Evolutionary conservation across 2,797 vertebrate species (phyloP).

Genomic region (Silurus lanzhouensis): DNA sequence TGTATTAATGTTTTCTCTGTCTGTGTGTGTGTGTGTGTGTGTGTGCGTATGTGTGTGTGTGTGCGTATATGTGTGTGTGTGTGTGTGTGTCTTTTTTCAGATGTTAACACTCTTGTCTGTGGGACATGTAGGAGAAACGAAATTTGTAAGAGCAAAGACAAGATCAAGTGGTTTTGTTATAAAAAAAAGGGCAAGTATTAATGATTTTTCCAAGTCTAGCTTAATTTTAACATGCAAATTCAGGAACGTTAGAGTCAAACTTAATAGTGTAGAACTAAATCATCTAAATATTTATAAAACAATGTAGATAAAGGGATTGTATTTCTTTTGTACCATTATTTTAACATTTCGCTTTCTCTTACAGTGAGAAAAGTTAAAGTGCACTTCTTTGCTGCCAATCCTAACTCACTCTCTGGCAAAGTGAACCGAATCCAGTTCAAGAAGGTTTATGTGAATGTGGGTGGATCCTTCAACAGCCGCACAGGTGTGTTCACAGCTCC

Average conservation of each 20-base stretch:
- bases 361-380: conserved; percentile 34
- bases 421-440: conserved; percentile 61
- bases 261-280: neutral
- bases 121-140: conserved; percentile 58
- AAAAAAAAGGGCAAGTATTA: conserved; percentile 50
- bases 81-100: conserved; percentile 40
- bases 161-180: conserved; percentile 64
- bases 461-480: conserved; percentile 48
- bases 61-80: neutral
- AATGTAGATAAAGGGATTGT: neutral
- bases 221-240: neutral
- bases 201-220: neutral
- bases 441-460: conserved; percentile 62
- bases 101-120: conserved; percentile 64
- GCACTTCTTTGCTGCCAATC: conserved; percentile 63
- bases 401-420: conserved; percentile 55
- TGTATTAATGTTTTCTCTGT: neutral
- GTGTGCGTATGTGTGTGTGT: neutral
- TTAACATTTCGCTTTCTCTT: neutral
- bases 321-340: neutral
- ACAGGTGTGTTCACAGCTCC: conserved; percentile 55
- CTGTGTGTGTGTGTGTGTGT: neutral
- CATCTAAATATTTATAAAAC: neutral
- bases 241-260: neutral
- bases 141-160: conserved; percentile 62